Evolutionary conservation across 1,140 invertebrate genomes (phyloP), one percentile per base, ranked within the genome.

Genomic region (Leptinotarsa lineolata): DNA sequence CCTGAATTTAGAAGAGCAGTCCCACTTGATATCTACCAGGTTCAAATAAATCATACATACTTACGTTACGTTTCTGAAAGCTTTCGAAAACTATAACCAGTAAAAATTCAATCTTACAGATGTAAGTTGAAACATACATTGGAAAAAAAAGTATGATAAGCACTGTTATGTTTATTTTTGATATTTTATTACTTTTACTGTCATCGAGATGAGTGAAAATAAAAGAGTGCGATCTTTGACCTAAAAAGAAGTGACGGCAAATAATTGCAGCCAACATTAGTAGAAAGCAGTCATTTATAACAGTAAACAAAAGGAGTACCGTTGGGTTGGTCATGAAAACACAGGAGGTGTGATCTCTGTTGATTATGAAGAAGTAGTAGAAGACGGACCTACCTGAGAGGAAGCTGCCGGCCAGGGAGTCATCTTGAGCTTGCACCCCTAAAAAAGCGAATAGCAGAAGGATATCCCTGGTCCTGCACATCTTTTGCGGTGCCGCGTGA

Each of bases 401-500:
- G 81, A 94, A 92, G 79, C 91, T 92, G 76, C 91, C 91, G 73
- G 92, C 90, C 78, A 93, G 86, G 13, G 92, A 93, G 72, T 93
- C 92, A 83, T 93, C 92, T 85, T 93, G 91, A 74, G 84, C 86
- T 69, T 75, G 72, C 61, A 81, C 80, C 61, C 72, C 73, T 60
- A 72, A 71, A 39, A 78, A 71, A 24, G 74, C 71, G 63, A 74
- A 72, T 30, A 80, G 73, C 63, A 76, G 59, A 58, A 54, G 68
- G 64, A 76, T 70, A 73, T 72, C 73, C 68, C 75, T 59, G 72
- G 76, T 79, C 78, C 76, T 77, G 73, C 71, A 78, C 78, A 79
- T 77, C 59, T 76, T 78, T 70, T 71, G 58, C 71, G 63, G 68
- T 67, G n/a, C 24, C 11, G 16, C 30, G 30, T 39, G 66, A 68